A percentile compares a stretch with the other conserved stretches of the same genome.
phyloP scores from a whole-genome alignment of 1,140 invertebrate genomes.

The Aricia agestis region DNA sequence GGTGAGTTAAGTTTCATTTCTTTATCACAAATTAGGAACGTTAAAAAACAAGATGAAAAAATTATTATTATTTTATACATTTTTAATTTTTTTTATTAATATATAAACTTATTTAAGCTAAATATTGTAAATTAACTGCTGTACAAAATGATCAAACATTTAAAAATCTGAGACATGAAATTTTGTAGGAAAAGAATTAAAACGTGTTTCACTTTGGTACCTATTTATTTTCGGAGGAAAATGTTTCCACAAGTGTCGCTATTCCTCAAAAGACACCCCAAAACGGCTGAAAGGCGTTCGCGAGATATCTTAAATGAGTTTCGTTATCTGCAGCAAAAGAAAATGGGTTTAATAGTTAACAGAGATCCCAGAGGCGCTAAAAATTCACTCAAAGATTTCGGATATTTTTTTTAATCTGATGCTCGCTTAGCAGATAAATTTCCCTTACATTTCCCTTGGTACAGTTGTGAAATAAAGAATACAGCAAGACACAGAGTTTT shows the following conservation, averaged over 20 bases:
- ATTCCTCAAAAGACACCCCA: conserved; percentile 49
- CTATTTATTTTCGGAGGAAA: background rate
- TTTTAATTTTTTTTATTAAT: too few relatives aligned
- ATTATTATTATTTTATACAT: too few relatives aligned
- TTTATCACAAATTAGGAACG: too few relatives aligned
- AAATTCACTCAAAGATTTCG: conserved; percentile 40
- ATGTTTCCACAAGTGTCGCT: conserved; percentile 39
- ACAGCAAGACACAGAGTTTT: background rate
- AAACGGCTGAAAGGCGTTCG: conserved; percentile 69
- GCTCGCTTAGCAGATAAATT: background rate
- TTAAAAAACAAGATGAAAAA: too few relatives aligned
- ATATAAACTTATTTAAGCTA: too few relatives aligned
- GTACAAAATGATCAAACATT: too few relatives aligned
- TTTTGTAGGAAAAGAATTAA: background rate
- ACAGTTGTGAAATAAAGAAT: background rate
- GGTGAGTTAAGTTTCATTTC: too few relatives aligned
- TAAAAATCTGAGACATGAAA: background rate
- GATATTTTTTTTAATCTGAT: conserved; percentile 27
- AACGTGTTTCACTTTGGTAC: background rate
- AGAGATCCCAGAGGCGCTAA: conserved; percentile 57
- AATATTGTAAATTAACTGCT: too few relatives aligned
- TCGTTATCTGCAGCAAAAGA: conserved; percentile 70
- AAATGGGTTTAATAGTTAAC: conserved; percentile 74
- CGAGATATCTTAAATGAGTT: conserved; percentile 75
- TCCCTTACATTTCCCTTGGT: conserved; percentile 4